Evolutionary conservation across 2,113 vertebrate genomes (phyloP), one percentile per base, ranked within the genome.

Genomic region (Potamarius usumacintae): DNA sequence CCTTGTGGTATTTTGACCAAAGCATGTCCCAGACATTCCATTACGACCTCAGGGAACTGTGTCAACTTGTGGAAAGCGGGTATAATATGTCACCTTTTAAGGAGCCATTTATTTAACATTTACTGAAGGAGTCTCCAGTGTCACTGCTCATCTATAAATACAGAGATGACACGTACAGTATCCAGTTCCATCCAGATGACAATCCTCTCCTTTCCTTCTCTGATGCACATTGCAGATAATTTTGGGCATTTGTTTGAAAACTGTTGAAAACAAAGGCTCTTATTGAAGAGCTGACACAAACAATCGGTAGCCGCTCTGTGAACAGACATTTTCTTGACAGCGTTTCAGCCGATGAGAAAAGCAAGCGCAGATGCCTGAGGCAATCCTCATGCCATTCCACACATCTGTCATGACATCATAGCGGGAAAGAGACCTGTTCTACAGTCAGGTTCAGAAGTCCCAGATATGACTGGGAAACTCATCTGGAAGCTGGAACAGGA

Each of bases 371-470:
- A 52, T 84, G 65, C 30, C 50, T 55, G 27, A 69, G 18, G n/a
- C 6, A 2, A 22, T 71, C 22, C 82, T 55, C 7, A 27, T 12
- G 17, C 82, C 25, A 7, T 17, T 83, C 50, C 63, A 20, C 50
- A 50, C 65, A 84, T 84, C 82, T 84, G 82, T 69, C 82, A 53
- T 71, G 82, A 84, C 50, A 18, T 69, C 82, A 84, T 57, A 15
- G 82, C 63, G 67, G 27, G 57, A 55, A 18, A 27, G 63, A 57
- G n/a, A 27, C n/a, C 50, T 67, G 65, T 67, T 67, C 27, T 27
- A 67, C 65, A 67, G n/a, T 67, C 65, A 12, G 65, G 65, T 12
- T 67, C 65, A 67, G 65, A 69, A 3, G 27, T 12, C n/a, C 30
- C 67, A 69, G n/a, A 30, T 30, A 12, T 30, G 67, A 69, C 30